Conservation (phyloP, 2,113 vertebrate genomes). For the Condylura cristata region DNA sequence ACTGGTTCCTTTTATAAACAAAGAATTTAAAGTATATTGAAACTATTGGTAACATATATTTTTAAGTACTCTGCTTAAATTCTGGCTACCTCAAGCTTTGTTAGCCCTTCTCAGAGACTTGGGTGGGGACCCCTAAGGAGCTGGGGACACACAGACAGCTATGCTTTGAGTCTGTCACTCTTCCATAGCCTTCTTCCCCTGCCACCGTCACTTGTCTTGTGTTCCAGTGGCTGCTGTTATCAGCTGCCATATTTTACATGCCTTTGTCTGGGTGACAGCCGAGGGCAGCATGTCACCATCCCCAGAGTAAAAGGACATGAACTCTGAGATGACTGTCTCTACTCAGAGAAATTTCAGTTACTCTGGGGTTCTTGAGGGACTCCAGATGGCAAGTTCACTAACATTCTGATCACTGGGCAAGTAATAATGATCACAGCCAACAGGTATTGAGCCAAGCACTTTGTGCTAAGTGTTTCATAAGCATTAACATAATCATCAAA, state of each 20-base stretch:
- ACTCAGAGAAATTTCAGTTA: background rate
- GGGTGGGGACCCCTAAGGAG: background rate
- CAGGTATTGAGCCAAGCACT: background rate
- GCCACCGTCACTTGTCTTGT: background rate
- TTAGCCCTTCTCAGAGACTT: background rate
- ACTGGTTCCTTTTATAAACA: background rate
- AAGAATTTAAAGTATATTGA: background rate
- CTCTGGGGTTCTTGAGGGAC: background rate
- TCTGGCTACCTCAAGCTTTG: background rate
- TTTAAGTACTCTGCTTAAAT: background rate
- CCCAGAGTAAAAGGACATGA: conserved; percentile 34
- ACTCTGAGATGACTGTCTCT: background rate
- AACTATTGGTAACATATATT: background rate
- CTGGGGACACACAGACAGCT: background rate
- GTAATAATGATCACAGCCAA: background rate
- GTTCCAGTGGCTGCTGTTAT: conserved; percentile 52
- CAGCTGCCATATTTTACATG: conserved; percentile 55
- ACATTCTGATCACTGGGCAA: background rate
- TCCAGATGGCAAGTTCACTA: background rate
- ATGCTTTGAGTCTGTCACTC: background rate
- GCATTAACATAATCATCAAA: background rate
- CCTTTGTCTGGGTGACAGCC: conserved; percentile 54
- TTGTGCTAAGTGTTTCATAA: background rate
- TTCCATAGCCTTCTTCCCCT: background rate
- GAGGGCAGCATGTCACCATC: conserved; percentile 14